Evolutionary conservation across 2,113 vertebrate genomes (phyloP), one percentile per base, ranked within the genome.

Genomic region (Hyaena hyaena): DNA sequence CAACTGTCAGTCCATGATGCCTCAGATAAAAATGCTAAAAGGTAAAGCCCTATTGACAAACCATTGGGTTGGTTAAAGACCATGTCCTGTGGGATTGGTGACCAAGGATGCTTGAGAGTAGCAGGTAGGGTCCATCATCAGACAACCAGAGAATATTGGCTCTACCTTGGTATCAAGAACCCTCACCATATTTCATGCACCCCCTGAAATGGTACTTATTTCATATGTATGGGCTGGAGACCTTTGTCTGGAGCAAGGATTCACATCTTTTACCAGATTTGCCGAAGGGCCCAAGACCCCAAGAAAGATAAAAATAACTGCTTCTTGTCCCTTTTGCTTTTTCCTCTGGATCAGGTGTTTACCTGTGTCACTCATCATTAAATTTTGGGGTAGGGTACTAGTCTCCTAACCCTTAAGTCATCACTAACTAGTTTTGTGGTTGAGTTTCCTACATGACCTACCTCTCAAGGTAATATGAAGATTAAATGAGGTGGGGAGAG

Each of bases 1-100:
- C 45, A 4, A 2, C 79, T 94, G 28, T 97, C 95, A 0, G 45
- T 28, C 3, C 39, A 74, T 3, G 87, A 97, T 7, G 4, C 50
- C 16, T 77, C 96, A 4, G 79, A 65, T 61, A 61, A 68, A 77
- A 97, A 95, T 28, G 39, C 23, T 24, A 21, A 96, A 73, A 98
- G 97, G 97, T 97, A 71, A 45, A 23, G 61, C 48, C 43, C 15
- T 0, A 33, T 1, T 48, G 74, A 26, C 24, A 71, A 69, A 33
- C 31, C 16, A 10, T 7, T 0, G 16, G 45, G 14, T 24, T 28
- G 26, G 43, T 88, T 45, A 15, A 82, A 58, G 35, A 19, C 31
- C 35, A 5, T 2, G 26, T 93, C 63, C 39, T 24, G 31, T 0
- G 63, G n/a, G 43, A 26, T 23, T 0, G 8, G 63, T 69, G 48